Base-by-base conservation (phyloP, 2,888 invertebrate species). In the Ormyrus labotus region DNA sequence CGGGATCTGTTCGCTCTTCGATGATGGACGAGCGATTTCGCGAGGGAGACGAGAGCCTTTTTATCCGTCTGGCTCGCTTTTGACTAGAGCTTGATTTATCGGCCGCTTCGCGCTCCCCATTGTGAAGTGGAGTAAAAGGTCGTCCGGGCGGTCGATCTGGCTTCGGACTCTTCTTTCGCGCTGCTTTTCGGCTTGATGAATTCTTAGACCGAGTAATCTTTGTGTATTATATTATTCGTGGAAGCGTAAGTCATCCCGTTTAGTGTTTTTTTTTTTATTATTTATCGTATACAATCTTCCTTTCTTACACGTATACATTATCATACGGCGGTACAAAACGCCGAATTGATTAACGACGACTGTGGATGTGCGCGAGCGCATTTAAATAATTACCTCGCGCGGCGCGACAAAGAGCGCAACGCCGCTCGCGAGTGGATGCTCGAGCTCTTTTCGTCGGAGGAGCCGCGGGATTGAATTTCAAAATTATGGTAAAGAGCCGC, bases 21-120 rank as follows among this genome's bases (percentile, higher is more conserved):
- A 48, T 51, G 50, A 8, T 65, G 61, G 55, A 10, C 48, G 48
- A 13, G n/a, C 68, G 75, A 75, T 75, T 75, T 68, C 47, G 9
- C 34, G 5, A 7, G 60, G 60, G 48, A 47, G 48, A 9, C 64
- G 64, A 45, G 53, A 13, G 72, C 19, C n/a, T 45, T 19, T 13
- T 13, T 63, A 64, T 53, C 72, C 19, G 50, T 73, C 55, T 47
- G 34, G 45, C 45, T 70, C 11, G 10, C 13, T 58, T 70, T 6
- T 55, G n/a, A 7, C 19, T 19, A 7, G 10, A 51, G 51, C 47
- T 7, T 60, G 70, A 60, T 60, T 70, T 60, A 60, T 70, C 48
- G 70, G 48, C 58, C 45, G 8, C 34, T 34, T 55, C 5, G 19
- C 68, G 68, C 55, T 57, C 5, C 34, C 34, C n/a, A 8, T 45